These are phyloP conservation scores for Leptobrachium ailaonicum DNA, from an alignment of 2,113 vertebrate species.

Conservation along the genomic window DNA sequence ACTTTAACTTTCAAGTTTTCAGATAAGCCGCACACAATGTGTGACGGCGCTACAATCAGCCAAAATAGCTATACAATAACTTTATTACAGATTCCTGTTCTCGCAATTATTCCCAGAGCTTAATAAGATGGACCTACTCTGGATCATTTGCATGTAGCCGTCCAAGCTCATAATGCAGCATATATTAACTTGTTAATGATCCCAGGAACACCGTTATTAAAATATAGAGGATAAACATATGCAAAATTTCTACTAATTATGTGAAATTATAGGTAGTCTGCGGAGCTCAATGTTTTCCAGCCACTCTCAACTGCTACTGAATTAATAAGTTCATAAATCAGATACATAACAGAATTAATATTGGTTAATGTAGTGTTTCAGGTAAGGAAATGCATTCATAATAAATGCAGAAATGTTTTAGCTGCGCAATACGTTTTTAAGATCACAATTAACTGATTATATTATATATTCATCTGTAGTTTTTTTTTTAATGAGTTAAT, in stretches of 20 bases:
- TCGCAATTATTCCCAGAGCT: slow-evolving; percentile 19
- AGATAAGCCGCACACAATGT: no score
- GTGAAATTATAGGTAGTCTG: slow-evolving; percentile 48
- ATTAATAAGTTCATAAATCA: slow-evolving; percentile 51
- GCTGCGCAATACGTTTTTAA: slow-evolving; percentile 36
- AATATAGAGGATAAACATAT: slow-evolving; percentile 37
- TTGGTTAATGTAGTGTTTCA: slow-evolving; percentile 46
- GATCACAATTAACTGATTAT: slow-evolving; percentile 49
- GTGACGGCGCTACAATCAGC: no score
- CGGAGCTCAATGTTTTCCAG: slow-evolving; percentile 13
- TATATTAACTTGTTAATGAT: slow-evolving; percentile 24
- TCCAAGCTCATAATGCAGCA: neutral
- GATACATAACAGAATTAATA: slow-evolving; percentile 39
- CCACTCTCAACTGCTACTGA: slow-evolving; percentile 30
- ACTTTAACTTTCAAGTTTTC: no score
- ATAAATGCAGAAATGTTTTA: slow-evolving; percentile 21
- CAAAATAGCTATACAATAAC: neutral
- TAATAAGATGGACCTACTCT: slow-evolving; percentile 30
- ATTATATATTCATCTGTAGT: slow-evolving; percentile 44
- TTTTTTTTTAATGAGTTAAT: slow-evolving; percentile 45
- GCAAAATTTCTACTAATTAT: slow-evolving; percentile 43
- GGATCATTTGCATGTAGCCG: slow-evolving; percentile 26
- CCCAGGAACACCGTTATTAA: slow-evolving; percentile 39
- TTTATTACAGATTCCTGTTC: slow-evolving; percentile 14
- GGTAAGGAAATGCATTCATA: slow-evolving; percentile 27